A percentile compares a stretch with the other conserved stretches of the same genome.
Conservation (phyloP, 2,888 invertebrate genomes). For the Sceliomorpha sp. region DNA sequence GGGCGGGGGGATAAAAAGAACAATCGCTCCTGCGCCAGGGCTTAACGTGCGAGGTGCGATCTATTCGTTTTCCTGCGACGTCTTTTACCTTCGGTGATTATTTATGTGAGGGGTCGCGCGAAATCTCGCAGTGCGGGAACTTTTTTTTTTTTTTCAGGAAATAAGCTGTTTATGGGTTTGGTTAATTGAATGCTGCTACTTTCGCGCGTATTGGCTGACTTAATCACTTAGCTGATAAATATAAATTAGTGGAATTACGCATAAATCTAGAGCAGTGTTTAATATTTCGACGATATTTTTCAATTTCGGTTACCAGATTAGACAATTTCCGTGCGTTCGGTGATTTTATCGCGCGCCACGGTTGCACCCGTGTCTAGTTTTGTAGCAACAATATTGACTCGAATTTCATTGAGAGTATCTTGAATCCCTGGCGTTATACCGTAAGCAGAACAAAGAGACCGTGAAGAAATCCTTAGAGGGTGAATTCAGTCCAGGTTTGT, state of each 20-base stretch:
- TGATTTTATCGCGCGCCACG: not conserved
- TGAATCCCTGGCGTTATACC: conserved; percentile 15
- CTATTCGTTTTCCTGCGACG: conserved; percentile 14
- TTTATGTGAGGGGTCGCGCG: not conserved
- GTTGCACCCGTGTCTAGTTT: conserved; percentile 10
- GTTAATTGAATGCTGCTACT: no score
- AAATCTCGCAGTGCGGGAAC: not conserved
- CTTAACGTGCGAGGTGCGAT: conserved; percentile 14
- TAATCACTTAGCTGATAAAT: no score
- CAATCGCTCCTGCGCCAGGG: conserved; percentile 16
- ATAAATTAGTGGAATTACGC: no score
- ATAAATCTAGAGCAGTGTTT: no score
- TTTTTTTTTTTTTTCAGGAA: not conserved
- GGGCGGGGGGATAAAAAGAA: conserved; percentile 24
- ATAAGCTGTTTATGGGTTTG: conserved; percentile 4
- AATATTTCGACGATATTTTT: no score
- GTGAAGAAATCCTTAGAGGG: conserved; percentile 21
- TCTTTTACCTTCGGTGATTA: conserved; percentile 11
- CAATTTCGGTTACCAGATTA: no score
- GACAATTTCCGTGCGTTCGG: not conserved
- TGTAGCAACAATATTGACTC: conserved; percentile 20
- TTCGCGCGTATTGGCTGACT: no score
- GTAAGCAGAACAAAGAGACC: conserved; percentile 27
- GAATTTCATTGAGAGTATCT: conserved; percentile 22
- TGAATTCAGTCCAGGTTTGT: conserved; percentile 18